phyloP scores from a whole-genome alignment of 2,113 vertebrate genomes.

The Reinhardtius hippoglossoides region DNA sequence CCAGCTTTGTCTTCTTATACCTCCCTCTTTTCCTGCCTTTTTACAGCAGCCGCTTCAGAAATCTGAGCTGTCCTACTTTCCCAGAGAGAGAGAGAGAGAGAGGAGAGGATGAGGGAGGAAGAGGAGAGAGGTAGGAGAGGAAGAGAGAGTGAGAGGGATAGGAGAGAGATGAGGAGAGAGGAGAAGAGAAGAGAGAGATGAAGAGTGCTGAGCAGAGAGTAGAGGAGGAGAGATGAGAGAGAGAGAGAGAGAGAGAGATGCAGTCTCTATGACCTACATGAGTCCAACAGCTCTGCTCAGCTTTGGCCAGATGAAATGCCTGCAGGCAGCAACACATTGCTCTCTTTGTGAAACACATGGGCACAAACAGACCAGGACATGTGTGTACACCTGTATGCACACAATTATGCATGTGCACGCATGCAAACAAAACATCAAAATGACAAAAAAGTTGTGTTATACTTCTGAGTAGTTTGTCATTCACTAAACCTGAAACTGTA shows the following conservation, averaged over 20 bases:
- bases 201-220: too few relatives aligned
- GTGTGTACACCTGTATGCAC: constrained; percentile 17
- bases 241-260: constrained; percentile 47
- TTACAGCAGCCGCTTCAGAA: constrained; percentile 74
- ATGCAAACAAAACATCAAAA: background rate
- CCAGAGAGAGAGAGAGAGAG: constrained; percentile 53
- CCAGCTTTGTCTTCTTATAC: background rate
- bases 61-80: constrained; percentile 86
- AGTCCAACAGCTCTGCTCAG: constrained; percentile 77
- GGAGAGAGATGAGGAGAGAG: too few relatives aligned
- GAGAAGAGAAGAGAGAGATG: too few relatives aligned
- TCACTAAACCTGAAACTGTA: background rate
- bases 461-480: background rate
- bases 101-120: too few relatives aligned
- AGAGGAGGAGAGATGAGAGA: too few relatives aligned
- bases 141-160: too few relatives aligned
- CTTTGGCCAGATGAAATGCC: constrained; percentile 69
- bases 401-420: background rate
- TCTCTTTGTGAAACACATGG: constrained; percentile 45
- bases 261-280: constrained; percentile 85
- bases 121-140: too few relatives aligned
- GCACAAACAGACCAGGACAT: constrained; percentile 18
- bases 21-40: constrained; percentile 29
- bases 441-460: background rate
- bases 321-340: constrained; percentile 69